phyloP scores from a whole-genome alignment of 2,797 vertebrate species.

The Tympanoctomys barrerae region DNA sequence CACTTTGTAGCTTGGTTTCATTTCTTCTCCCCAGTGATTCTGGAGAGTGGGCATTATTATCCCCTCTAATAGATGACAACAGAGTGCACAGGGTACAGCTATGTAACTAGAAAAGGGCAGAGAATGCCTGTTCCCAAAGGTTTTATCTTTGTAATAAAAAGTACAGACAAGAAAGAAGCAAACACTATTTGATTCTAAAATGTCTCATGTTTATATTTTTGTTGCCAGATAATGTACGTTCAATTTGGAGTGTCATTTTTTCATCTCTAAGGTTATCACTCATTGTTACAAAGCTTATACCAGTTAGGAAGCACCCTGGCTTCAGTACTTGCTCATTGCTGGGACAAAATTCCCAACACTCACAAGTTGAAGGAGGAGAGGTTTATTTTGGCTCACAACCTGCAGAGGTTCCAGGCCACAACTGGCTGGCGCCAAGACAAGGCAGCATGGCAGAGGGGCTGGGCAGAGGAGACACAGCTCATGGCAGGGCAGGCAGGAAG shows the following conservation, averaged over 20 bases:
- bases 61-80: slow-evolving; percentile 11
- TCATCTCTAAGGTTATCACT: slow-evolving; percentile 7
- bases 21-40: slow-evolving; percentile 40
- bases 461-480: neutral
- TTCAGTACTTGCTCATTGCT: neutral
- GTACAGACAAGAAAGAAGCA: slow-evolving; percentile 10
- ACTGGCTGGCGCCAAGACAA: neutral
- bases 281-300: neutral
- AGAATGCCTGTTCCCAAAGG: neutral
- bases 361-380: neutral
- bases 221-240: neutral
- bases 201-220: neutral
- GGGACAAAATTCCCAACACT: neutral
- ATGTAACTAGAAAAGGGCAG: neutral
- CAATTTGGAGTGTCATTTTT: neutral
- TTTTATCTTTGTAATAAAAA: slow-evolving; percentile 1
- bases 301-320: neutral
- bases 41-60: slow-evolving; percentile 29
- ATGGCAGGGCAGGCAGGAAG: neutral
- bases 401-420: neutral
- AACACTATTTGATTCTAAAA: neutral
- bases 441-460: neutral
- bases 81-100: neutral
- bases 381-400: neutral
- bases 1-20: slow-evolving; percentile 28